Evolutionary conservation across 2,113 vertebrate genomes (phyloP), one percentile per base, ranked within the genome.

Genomic region (Pipa parva): DNA sequence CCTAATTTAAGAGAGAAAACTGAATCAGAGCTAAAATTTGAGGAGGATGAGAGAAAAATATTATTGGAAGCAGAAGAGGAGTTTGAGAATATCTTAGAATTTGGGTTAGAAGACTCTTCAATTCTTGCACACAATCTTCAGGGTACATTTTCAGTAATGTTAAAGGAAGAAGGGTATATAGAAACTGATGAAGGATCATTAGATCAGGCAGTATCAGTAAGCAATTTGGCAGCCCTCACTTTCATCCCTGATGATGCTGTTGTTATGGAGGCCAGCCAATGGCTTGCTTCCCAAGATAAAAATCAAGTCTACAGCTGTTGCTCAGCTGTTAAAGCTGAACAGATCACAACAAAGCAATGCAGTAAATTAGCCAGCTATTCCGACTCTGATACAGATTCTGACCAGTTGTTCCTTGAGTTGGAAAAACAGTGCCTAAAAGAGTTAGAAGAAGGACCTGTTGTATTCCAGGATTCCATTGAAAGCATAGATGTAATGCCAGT

Each of bases 381-480:
- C 15, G 69, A 87, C 79, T 88, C 95, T 7, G 92, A 85, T 63
- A 88, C 91, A 0, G 93, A 92, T 69, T 98, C 96, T 0, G 95
- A 94, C 59, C 93, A 97, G 74, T 93, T 97, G 71, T 99, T 99
- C 81, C 83, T 98, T 26, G 90, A 95, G 75, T 85, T 99, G 72
- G 96, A 99, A 73, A 89, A 90, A 72, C 93, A 93, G 64, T 99
- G 95, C 78, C 77, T 87, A 72, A 84, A 74, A 2, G 84, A 92
- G 85, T 74, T 88, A 13, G 51, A 76, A 85, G 64, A 83, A 73
- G 60, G 78, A 46, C 58, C 46, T 1, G 4, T 60, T 63, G 83
- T 82, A 25, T 74, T 78, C 11, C 77, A 81, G 26, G 64, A 36
- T 55, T 76, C 73, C 45, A 37, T 63, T 48, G 73, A 73, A 69